A percentile compares a stretch with the other conserved stretches of the same genome.
Evolutionary conservation across 1,140 invertebrate species (phyloP).

Genomic region (Gerris buenoi): DNA sequence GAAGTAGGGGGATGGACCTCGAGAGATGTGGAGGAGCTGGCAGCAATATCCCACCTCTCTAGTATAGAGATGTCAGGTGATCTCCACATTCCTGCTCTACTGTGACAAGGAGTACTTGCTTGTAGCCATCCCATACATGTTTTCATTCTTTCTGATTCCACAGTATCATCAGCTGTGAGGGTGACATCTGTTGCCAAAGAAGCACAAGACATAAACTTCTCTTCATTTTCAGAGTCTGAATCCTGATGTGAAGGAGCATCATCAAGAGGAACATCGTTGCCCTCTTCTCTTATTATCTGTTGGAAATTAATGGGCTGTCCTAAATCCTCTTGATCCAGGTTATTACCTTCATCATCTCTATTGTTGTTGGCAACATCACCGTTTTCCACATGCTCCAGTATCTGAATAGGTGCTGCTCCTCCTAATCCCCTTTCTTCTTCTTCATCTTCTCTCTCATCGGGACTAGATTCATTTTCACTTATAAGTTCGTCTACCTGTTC

Average conservation of each 20-base stretch:
- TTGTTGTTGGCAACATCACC: conserved; percentile 40
- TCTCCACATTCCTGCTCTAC: neutral
- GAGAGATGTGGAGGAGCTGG: neutral
- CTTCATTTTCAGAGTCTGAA: neutral
- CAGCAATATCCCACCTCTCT: too few species aligned
- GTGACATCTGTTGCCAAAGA: neutral
- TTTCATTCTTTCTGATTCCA: neutral
- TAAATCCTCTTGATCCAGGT: conserved; percentile 22
- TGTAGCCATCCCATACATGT: neutral
- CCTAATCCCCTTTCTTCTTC: neutral
- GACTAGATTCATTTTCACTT: conserved; percentile 20
- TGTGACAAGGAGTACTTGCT: neutral
- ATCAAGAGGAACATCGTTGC: neutral
- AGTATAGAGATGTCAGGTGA: neutral
- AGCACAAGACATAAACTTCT: neutral
- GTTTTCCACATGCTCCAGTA: conserved; percentile 31
- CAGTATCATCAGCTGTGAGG: neutral
- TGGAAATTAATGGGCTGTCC: neutral
- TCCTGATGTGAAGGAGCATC: neutral
- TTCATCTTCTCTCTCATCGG: conserved; percentile 15
- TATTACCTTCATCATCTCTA: conserved; percentile 37
- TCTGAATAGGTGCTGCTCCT: neutral
- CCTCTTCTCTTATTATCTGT: neutral
- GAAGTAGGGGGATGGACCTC: neutral
- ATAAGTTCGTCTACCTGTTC: conserved; percentile 23